phyloP scores from a whole-genome alignment of 2,797 vertebrate species.

The Brachymystax lenok region DNA sequence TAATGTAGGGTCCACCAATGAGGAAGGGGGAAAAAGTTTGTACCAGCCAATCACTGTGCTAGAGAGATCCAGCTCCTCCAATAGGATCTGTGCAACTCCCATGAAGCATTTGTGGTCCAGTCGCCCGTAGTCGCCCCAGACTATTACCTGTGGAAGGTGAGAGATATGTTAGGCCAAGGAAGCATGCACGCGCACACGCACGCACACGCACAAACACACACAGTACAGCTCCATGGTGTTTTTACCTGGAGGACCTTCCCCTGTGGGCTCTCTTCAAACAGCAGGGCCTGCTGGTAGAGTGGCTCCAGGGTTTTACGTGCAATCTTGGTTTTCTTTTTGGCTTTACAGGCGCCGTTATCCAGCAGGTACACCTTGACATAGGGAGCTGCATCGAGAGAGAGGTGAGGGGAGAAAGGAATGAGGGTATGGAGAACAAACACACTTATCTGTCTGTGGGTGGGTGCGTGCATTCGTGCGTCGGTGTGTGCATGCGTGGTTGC shows the following conservation, averaged over 20 bases:
- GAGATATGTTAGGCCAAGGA: background rate
- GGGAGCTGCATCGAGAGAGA: constrained; percentile 78
- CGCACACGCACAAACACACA: background rate
- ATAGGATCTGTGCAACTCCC: constrained; percentile 98
- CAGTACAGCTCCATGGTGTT: constrained; percentile 3
- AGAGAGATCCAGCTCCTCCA: constrained; percentile 97
- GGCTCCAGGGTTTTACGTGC: constrained; percentile 99
- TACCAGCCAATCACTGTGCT: constrained; percentile 99
- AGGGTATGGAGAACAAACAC: background rate
- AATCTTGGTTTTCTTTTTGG: constrained; percentile 99
- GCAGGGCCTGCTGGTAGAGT: constrained; percentile 94
- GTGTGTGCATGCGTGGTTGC: constrained; percentile 51
- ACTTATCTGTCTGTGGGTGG: constrained; percentile 23
- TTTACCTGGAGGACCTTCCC: constrained; percentile 98
- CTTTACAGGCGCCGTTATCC: constrained; percentile 94
- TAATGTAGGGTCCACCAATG: constrained; percentile 96
- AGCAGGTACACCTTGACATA: constrained; percentile 98
- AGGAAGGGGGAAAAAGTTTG: constrained; percentile 98
- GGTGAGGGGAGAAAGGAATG: background rate
- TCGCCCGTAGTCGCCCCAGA: constrained; percentile 98
- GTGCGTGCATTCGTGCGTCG: constrained; percentile 45
- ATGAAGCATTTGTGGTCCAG: constrained; percentile 99
- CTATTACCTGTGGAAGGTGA: constrained; percentile 85
- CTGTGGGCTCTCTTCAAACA: constrained; percentile 96
- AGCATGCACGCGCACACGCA: background rate